These are phyloP conservation scores for Ophonus ardosiacus DNA, from an alignment of 2,888 invertebrate genomes.

Conservation along the genomic window DNA sequence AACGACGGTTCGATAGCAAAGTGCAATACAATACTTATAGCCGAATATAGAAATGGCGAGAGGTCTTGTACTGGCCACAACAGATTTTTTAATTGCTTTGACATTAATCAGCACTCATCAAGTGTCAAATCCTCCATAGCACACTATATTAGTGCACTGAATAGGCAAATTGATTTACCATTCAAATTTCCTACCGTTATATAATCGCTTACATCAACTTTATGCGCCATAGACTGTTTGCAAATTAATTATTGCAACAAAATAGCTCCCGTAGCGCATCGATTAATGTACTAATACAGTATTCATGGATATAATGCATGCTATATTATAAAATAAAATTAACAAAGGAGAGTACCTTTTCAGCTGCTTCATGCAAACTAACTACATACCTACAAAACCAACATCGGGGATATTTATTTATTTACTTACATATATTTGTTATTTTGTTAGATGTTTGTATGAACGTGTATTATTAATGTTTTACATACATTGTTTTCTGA, in stretches of 20 bases:
- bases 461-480: too few relatives aligned
- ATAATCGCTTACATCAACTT: not conserved
- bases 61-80: too few relatives aligned
- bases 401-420: too few relatives aligned
- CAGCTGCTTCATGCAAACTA: not conserved
- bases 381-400: too few relatives aligned
- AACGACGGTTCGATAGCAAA: too few relatives aligned
- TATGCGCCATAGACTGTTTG: not conserved
- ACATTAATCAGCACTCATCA: not conserved
- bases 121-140: not conserved
- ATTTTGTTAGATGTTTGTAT: too few relatives aligned
- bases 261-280: not conserved
- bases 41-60: too few relatives aligned
- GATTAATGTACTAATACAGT: not conserved
- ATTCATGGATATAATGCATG: not conserved
- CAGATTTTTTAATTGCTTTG: not conserved
- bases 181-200: not conserved
- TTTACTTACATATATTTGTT: too few relatives aligned
- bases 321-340: not conserved
- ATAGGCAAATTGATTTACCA: conserved; percentile 1
- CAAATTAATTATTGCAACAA: not conserved
- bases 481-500: too few relatives aligned
- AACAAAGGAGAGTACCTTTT: not conserved
- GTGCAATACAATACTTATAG: too few relatives aligned
- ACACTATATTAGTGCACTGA: not conserved